Evolutionary conservation across 2,113 vertebrate genomes (phyloP).

Genomic region (Tangachromis dhanisi): DNA sequence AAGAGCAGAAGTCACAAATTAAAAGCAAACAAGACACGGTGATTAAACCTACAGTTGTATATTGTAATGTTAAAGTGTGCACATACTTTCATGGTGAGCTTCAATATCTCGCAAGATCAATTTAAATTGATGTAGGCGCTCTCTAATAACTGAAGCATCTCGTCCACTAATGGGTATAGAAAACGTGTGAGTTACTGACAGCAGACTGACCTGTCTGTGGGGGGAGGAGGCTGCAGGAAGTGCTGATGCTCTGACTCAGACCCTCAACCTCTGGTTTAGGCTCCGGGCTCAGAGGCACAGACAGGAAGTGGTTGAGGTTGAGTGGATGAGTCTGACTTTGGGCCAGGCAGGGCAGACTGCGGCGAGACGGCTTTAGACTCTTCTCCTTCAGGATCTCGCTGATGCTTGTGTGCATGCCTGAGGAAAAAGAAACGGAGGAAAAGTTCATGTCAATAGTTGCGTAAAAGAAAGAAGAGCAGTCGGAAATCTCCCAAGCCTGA

Average conservation of each 20-base stretch:
- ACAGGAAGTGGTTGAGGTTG: slow-evolving; percentile 87
- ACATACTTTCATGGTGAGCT: background rate
- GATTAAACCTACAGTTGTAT: background rate
- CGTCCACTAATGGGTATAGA: background rate
- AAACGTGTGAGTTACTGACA: background rate
- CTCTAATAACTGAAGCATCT: background rate
- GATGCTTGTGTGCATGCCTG: slow-evolving; percentile 96
- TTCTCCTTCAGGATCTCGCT: slow-evolving; percentile 92
- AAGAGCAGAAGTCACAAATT: background rate
- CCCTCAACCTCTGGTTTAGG: slow-evolving; percentile 53
- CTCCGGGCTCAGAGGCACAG: slow-evolving; percentile 75
- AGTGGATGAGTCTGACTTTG: slow-evolving; percentile 89
- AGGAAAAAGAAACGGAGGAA: background rate
- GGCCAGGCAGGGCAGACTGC: slow-evolving; percentile 90
- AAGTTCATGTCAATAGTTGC: background rate
- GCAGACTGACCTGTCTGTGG: slow-evolving; percentile 51
- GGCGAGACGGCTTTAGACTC: slow-evolving; percentile 85
- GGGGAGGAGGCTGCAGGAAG: slow-evolving; percentile 60
- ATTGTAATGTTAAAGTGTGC: background rate
- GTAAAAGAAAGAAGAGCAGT: background rate
- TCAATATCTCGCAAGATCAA: background rate
- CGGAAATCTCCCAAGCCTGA: background rate
- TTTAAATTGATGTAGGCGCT: background rate
- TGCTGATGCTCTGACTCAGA: slow-evolving; percentile 61
- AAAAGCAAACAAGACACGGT: background rate